Evolutionary conservation across 2,888 invertebrate species (phyloP).

Genomic region (Coremacera marginata): DNA sequence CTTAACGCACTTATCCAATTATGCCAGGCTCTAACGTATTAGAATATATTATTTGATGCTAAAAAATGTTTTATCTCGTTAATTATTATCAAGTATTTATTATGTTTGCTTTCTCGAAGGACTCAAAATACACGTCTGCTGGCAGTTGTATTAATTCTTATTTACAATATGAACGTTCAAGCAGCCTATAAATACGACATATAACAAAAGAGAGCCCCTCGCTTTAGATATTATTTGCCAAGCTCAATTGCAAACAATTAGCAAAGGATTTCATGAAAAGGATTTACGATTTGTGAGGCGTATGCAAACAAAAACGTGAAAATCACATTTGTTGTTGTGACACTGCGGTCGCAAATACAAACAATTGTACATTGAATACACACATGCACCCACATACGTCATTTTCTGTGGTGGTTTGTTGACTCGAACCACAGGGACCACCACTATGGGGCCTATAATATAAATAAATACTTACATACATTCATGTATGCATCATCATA

Average conservation of each 20-base stretch:
- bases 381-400: not conserved
- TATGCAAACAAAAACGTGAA: conserved; percentile 17
- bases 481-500: not conserved
- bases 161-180: conserved; percentile 13
- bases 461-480: not conserved
- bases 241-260: conserved; percentile 41
- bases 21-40: not conserved
- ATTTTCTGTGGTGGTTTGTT: not conserved
- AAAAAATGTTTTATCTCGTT: not conserved
- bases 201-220: conserved; percentile 14
- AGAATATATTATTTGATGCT: not conserved
- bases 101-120: conserved; percentile 2
- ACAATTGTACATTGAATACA: not conserved
- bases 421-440: not conserved
- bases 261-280: conserved; percentile 33
- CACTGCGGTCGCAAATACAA: conserved; percentile 31
- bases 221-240: conserved; percentile 29
- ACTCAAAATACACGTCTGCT: not conserved
- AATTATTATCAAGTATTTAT: conserved; percentile 28
- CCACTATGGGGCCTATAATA: not conserved
- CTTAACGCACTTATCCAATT: not conserved
- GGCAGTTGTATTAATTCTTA: not conserved
- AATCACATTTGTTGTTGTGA: conserved; percentile 31
- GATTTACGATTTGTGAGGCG: conserved; percentile 31
- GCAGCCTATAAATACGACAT: conserved; percentile 20